Conservation (phyloP, 2,888 invertebrate genomes). For the Dromius quadrimaculatus region DNA sequence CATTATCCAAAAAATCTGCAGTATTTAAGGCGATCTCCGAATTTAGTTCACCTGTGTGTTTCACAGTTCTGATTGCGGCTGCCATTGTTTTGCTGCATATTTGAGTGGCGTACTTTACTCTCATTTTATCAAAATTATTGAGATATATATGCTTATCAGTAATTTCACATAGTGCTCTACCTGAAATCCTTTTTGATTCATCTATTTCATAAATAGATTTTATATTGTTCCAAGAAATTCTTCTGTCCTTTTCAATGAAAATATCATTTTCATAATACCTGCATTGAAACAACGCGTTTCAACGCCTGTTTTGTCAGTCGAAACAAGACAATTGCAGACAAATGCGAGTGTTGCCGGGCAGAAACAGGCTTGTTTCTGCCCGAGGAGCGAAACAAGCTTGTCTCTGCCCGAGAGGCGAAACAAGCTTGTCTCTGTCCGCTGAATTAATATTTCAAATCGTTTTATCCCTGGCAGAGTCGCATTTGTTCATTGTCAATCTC, state of each 20-base stretch:
- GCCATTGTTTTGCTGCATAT: constrained; percentile 12
- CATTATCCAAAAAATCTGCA: constrained; percentile 7
- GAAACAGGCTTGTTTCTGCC: no score
- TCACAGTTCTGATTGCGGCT: not conserved
- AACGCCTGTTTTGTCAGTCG: no score
- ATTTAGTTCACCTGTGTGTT: not conserved
- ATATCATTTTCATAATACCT: no score
- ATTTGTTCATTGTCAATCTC: no score
- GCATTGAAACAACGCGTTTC: no score
- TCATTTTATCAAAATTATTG: constrained; percentile 11
- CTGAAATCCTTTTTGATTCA: not conserved
- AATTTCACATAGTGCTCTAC: constrained; percentile 17
- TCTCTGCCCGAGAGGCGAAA: no score
- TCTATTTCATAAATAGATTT: constrained; percentile 4
- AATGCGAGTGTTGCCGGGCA: no score
- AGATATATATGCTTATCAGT: constrained; percentile 1
- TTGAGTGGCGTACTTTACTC: constrained; percentile 14
- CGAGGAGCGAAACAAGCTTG: no score
- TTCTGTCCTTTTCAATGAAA: not conserved
- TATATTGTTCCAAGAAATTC: not conserved
- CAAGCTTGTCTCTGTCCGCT: no score
- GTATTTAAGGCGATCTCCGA: constrained; percentile 12
- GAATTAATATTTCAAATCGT: no score
- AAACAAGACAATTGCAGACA: no score
- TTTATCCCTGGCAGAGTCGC: no score